phyloP scores from a whole-genome alignment of 2,113 vertebrate species.

The Gasterosteus nipponicus region DNA sequence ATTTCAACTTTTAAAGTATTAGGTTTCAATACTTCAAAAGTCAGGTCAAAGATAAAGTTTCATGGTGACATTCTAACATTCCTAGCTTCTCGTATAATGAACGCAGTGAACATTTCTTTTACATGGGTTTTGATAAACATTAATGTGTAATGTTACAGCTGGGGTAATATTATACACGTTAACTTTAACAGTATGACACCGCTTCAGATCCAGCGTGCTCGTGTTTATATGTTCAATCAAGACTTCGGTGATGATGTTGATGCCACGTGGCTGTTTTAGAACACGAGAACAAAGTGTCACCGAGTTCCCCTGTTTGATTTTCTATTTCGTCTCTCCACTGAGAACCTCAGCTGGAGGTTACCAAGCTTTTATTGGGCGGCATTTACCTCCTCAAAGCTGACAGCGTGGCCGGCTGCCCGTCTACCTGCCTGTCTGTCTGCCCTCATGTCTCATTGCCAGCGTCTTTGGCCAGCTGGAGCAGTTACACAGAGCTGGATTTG shows the following conservation, averaged over 20 bases:
- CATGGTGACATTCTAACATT: background rate
- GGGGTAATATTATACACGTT: background rate
- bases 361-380: constrained; percentile 43
- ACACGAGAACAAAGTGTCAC: background rate
- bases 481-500: constrained; percentile 70
- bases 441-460: constrained; percentile 55
- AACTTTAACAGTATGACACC: background rate
- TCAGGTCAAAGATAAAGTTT: background rate
- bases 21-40: background rate
- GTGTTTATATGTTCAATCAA: background rate
- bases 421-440: constrained; percentile 62
- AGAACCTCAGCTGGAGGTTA: constrained; percentile 27
- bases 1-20: background rate
- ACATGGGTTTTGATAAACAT: background rate
- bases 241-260: background rate
- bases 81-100: background rate
- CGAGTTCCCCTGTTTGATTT: background rate
- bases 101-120: background rate
- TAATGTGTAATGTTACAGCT: background rate
- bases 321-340: constrained; percentile 3
- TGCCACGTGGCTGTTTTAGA: background rate
- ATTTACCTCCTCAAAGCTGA: constrained; percentile 60
- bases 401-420: constrained; percentile 54
- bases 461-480: constrained; percentile 72
- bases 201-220: background rate